Evolutionary conservation across 2,113 vertebrate genomes (phyloP).

Genomic region (Nipponia nippon): DNA sequence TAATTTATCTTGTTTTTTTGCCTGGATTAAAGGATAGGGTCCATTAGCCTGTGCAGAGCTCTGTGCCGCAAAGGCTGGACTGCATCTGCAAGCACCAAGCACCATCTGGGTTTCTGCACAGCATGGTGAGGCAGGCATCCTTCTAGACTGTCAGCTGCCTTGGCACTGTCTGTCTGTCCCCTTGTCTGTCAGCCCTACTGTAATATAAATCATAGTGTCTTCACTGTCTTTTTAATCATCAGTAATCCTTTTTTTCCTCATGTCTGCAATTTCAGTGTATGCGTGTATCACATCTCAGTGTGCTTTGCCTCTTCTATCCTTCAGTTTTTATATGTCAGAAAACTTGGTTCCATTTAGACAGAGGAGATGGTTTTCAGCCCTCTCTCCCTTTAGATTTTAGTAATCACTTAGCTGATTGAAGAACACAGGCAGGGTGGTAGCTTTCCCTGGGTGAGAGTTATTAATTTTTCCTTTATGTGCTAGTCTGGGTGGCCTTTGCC

Average conservation of each 20-base stretch:
- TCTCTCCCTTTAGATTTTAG: not conserved
- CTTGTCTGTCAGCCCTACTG: not conserved
- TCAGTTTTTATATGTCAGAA: not conserved
- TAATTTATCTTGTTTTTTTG: not conserved
- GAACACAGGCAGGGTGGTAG: not conserved
- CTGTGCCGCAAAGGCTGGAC: not conserved
- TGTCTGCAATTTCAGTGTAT: not conserved
- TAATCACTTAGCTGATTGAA: not conserved
- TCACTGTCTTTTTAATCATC: not conserved
- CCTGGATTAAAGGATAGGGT: not conserved
- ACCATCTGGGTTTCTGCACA: not conserved
- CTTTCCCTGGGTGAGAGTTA: not conserved
- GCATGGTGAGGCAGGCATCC: not conserved
- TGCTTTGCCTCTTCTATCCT: not conserved
- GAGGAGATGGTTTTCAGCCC: not conserved
- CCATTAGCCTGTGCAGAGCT: not conserved
- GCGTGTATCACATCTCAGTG: accelerated
- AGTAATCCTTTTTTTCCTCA: not conserved
- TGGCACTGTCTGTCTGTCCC: not conserved
- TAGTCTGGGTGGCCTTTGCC: not conserved
- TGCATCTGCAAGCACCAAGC: not conserved
- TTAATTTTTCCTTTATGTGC: not conserved
- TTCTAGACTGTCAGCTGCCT: not conserved
- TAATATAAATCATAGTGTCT: not conserved
- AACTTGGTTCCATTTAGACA: not conserved